These are phyloP conservation scores for Notamacropus eugenii DNA, from an alignment of 2,797 vertebrate species.

Conservation along the genomic window DNA sequence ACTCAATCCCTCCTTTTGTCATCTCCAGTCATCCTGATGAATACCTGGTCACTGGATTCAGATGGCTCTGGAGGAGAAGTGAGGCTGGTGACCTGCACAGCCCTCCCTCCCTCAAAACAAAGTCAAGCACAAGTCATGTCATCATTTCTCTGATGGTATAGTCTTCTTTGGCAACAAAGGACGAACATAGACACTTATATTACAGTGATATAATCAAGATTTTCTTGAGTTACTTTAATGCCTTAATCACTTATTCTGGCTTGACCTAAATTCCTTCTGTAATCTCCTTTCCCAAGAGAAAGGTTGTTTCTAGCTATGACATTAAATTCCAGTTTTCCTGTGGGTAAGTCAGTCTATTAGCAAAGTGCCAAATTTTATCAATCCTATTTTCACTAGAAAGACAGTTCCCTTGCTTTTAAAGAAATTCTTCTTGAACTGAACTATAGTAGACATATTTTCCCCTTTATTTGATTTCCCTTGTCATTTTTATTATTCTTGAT, in stretches of 20 bases:
- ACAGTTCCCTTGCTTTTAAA: background rate
- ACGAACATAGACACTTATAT: background rate
- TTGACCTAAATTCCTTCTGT: constrained; percentile 56
- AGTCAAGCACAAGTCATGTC: no score
- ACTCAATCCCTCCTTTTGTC: constrained; percentile 21
- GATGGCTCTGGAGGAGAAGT: no score
- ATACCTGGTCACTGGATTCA: no score
- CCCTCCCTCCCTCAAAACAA: no score
- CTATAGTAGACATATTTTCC: background rate
- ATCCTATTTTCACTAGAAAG: constrained; percentile 22
- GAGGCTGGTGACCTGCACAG: no score
- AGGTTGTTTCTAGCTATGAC: constrained; percentile 38
- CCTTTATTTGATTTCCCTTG: constrained; percentile 36
- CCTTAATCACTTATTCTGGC: constrained; percentile 38
- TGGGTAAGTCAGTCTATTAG: constrained; percentile 45
- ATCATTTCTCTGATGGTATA: no score
- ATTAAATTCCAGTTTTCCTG: constrained; percentile 52
- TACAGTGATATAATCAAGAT: constrained; percentile 36
- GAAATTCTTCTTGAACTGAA: background rate
- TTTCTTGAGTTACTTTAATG: background rate
- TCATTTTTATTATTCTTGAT: background rate
- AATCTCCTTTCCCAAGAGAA: constrained; percentile 48
- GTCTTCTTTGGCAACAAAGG: no score
- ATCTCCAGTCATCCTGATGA: no score
- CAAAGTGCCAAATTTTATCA: constrained; percentile 5